These are phyloP conservation scores for Ecliptopera silaceata DNA, from an alignment of 2,888 invertebrate genomes.

Conservation along the genomic window DNA sequence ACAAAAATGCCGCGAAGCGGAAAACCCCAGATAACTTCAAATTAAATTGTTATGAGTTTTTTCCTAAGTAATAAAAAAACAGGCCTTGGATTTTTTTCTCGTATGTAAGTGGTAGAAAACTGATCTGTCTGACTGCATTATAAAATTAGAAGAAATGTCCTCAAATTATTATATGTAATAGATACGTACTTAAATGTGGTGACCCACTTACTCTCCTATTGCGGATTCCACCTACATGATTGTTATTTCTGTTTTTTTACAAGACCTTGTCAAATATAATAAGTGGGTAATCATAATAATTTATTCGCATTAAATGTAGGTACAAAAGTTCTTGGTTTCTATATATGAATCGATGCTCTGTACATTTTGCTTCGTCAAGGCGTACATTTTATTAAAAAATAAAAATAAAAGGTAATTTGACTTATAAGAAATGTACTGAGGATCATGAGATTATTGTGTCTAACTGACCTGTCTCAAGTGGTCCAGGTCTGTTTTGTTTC, in stretches of 20 bases:
- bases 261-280: constrained; percentile 1
- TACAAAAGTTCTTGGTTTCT: too few relatives aligned
- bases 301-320: too few relatives aligned
- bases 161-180: constrained; percentile 22
- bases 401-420: constrained; percentile 18
- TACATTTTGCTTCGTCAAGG: too few relatives aligned
- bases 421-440: constrained; percentile 3
- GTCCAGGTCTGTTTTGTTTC: constrained; percentile 91
- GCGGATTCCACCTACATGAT: constrained; percentile 22
- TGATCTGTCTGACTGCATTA: constrained; percentile 23
- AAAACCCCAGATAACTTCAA: constrained; percentile 24
- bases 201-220: constrained; percentile 29
- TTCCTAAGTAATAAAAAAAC: constrained; percentile 21
- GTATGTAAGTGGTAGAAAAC: constrained; percentile 22
- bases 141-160: constrained; percentile 19
- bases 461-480: constrained; percentile 87
- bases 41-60: constrained; percentile 21
- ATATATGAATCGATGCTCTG: too few relatives aligned
- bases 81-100: constrained; percentile 18
- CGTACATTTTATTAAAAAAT: too few relatives aligned
- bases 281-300: too few relatives aligned
- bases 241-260: constrained; percentile 6
- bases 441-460: not conserved
- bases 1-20: constrained; percentile 12
- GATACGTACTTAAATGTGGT: constrained; percentile 25